Percentiles rank a stretch among this genome's conserved stretches.
These are phyloP conservation scores for Cosmopolites sordidus DNA, from an alignment of 2,888 invertebrate genomes.

Conservation along the genomic window DNA sequence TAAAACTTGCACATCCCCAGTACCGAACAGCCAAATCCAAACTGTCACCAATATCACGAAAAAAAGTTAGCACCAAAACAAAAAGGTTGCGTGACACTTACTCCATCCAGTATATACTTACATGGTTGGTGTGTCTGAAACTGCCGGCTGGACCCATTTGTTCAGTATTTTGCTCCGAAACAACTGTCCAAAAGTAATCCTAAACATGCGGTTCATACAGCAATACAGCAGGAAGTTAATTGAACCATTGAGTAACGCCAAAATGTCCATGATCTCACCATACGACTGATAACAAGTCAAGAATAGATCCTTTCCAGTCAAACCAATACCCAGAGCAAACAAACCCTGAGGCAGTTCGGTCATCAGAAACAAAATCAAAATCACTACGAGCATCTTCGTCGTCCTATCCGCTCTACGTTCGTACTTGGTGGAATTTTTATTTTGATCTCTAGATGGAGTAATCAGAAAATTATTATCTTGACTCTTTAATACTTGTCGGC, in stretches of 20 bases:
- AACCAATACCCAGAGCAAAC: conserved; percentile 59
- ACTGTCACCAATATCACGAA: too few relatives aligned
- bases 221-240: conserved; percentile 93
- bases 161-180: conserved; percentile 63
- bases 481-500: conserved; percentile 65
- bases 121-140: conserved; percentile 62
- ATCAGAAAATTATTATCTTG: conserved; percentile 47
- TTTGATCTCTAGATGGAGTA: conserved; percentile 13
- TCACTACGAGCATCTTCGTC: conserved; percentile 83
- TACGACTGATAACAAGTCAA: conserved; percentile 73
- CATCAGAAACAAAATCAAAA: conserved; percentile 77
- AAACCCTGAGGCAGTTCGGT: conserved; percentile 78
- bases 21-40: too few relatives aligned
- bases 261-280: conserved; percentile 84
- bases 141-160: conserved; percentile 57
- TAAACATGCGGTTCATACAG: conserved; percentile 89
- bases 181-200: conserved; percentile 70
- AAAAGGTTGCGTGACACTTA: too few relatives aligned
- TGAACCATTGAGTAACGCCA: conserved; percentile 86
- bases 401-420: conserved; percentile 81
- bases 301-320: conserved; percentile 68
- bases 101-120: too few relatives aligned
- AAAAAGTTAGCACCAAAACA: too few relatives aligned
- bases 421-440: conserved; percentile 50
- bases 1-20: too few relatives aligned